Conservation (phyloP, 2,797 vertebrate genomes). For the Siniperca undulata region DNA sequence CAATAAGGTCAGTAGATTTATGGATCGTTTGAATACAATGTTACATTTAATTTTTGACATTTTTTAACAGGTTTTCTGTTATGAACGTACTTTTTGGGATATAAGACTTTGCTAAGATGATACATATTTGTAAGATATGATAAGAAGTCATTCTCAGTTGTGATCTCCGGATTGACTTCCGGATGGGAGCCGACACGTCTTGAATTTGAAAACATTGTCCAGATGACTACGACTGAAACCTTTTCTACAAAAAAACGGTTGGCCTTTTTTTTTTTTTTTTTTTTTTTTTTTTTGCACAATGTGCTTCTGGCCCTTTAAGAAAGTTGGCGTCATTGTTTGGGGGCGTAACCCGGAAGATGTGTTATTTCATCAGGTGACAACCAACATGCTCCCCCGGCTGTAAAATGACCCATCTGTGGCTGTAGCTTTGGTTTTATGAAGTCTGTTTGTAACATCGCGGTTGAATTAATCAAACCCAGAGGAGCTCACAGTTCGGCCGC, state of each 20-base stretch:
- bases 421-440: conserved; percentile 64
- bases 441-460: background rate
- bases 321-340: conserved; percentile 20
- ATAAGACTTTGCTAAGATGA: background rate
- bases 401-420: fast-evolving
- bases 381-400: conserved; percentile 36
- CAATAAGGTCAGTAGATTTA: background rate
- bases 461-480: background rate
- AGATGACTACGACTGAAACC: no score
- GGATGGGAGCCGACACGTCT: no score
- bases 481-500: background rate
- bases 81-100: background rate
- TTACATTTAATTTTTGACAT: background rate
- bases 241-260: no score
- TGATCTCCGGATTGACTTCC: no score
- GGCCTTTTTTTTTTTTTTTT: no score
- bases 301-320: conserved; percentile 68
- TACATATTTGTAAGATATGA: background rate
- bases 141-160: no score
- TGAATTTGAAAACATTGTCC: no score
- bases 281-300: background rate
- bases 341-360: conserved; percentile 78
- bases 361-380: conserved; percentile 32
- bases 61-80: background rate
- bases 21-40: background rate